Percentiles rank a stretch among this genome's conserved stretches.
Evolutionary conservation across 2,888 invertebrate genomes (phyloP).

Genomic region (Drosophila tripunctata): DNA sequence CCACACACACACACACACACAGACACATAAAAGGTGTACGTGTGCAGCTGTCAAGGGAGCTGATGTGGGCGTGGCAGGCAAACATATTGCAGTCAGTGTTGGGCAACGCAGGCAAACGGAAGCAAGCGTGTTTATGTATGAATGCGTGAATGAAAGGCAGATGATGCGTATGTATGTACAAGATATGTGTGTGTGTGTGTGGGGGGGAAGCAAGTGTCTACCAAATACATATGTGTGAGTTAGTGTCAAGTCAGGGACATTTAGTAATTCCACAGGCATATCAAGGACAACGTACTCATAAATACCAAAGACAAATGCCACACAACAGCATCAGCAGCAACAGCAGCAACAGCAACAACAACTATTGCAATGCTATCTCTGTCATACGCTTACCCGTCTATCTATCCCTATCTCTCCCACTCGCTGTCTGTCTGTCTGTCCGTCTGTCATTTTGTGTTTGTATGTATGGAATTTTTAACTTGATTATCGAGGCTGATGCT

Average conservation of each 20-base stretch:
- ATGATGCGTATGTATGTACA: constrained; percentile 51
- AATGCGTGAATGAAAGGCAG: constrained; percentile 61
- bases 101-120: constrained; percentile 50
- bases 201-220: constrained; percentile 19
- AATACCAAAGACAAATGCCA: constrained; percentile 80
- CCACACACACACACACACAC: constrained; percentile 15
- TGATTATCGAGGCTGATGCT: constrained; percentile 69
- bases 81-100: constrained; percentile 71
- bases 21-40: constrained; percentile 33
- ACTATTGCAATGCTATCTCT: constrained; percentile 51
- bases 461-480: constrained; percentile 78
- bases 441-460: constrained; percentile 64
- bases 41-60: constrained; percentile 38
- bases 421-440: constrained; percentile 13
- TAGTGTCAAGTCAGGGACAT: constrained; percentile 80
- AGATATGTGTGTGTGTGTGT: constrained; percentile 2
- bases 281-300: constrained; percentile 81
- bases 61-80: constrained; percentile 59
- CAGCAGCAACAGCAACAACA: constrained; percentile 36
- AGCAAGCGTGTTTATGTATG: constrained; percentile 40
- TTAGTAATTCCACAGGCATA: constrained; percentile 79
- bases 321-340: constrained; percentile 42
- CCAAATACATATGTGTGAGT: constrained; percentile 58
- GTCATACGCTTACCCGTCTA: constrained; percentile 7
- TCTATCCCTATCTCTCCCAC: neutral